phyloP scores from a whole-genome alignment of 2,888 invertebrate genomes.

The Neoitamus cyanurus region DNA sequence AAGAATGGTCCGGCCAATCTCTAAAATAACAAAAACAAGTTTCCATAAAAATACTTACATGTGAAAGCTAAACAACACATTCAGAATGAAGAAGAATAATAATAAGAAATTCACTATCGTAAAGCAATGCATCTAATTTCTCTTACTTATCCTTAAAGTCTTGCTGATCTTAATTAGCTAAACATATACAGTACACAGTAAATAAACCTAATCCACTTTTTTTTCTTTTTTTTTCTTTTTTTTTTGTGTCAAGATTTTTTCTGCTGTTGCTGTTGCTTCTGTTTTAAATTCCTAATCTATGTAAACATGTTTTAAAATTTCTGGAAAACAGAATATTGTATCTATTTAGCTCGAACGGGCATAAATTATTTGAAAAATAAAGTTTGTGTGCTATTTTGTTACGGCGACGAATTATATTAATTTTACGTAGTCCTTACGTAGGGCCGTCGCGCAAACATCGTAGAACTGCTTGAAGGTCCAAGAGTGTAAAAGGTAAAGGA shows the following conservation, averaged over 20 bases:
- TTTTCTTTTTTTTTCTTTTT: not conserved
- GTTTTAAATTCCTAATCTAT: not conserved
- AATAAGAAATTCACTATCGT: constrained; percentile 29
- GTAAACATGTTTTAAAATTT: not conserved
- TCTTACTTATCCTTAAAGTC: constrained; percentile 40
- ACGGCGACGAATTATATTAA: not conserved
- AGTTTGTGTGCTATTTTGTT: not conserved
- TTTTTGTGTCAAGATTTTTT: not conserved
- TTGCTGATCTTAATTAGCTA: constrained; percentile 41
- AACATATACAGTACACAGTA: constrained; percentile 30
- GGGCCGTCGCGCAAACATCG: not conserved
- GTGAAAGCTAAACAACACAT: constrained; percentile 25
- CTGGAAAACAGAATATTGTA: not conserved
- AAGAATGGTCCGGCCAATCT: constrained; percentile 23
- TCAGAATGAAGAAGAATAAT: not conserved
- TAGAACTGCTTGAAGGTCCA: not conserved
- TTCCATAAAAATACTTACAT: constrained; percentile 30
- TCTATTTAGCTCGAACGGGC: not conserved
- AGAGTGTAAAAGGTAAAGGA: not conserved
- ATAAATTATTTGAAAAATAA: not conserved
- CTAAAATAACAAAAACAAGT: constrained; percentile 40
- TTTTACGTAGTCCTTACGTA: not conserved
- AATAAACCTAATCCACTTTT: constrained; percentile 35
- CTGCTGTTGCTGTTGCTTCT: not conserved
- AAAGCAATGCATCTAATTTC: constrained; percentile 41